These are phyloP conservation scores for Mustela erminea DNA, from an alignment of 2,797 vertebrate genomes.

Conservation along the genomic window DNA sequence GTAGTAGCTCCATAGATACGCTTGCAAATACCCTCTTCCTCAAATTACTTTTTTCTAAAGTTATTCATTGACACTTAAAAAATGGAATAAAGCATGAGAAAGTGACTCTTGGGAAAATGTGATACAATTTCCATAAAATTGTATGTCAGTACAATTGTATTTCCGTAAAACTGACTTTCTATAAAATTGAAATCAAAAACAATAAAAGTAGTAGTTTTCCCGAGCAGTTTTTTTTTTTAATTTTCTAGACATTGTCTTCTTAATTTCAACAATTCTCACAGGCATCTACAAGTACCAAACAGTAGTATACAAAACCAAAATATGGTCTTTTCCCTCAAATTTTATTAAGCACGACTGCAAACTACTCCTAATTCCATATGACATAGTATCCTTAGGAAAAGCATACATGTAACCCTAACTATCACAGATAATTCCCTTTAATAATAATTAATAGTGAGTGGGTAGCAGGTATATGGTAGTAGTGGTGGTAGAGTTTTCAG, in stretches of 20 bases:
- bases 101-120: background rate
- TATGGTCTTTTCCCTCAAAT: background rate
- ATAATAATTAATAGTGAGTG: background rate
- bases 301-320: slow-evolving; percentile 2
- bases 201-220: background rate
- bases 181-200: background rate
- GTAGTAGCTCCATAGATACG: background rate
- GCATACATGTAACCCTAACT: background rate
- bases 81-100: background rate
- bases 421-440: background rate
- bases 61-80: background rate
- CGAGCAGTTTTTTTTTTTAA: background rate
- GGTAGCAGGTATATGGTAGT: background rate
- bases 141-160: too few species aligned
- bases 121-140: background rate
- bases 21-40: background rate
- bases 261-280: slow-evolving; percentile 15
- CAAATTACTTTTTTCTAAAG: background rate
- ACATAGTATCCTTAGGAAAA: background rate
- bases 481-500: background rate
- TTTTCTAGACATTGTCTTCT: slow-evolving; percentile 8
- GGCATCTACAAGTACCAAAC: background rate
- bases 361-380: background rate
- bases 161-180: too few species aligned
- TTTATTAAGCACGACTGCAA: background rate